Conservation (phyloP, 2,888 invertebrate species). For the Anodontia alba region DNA sequence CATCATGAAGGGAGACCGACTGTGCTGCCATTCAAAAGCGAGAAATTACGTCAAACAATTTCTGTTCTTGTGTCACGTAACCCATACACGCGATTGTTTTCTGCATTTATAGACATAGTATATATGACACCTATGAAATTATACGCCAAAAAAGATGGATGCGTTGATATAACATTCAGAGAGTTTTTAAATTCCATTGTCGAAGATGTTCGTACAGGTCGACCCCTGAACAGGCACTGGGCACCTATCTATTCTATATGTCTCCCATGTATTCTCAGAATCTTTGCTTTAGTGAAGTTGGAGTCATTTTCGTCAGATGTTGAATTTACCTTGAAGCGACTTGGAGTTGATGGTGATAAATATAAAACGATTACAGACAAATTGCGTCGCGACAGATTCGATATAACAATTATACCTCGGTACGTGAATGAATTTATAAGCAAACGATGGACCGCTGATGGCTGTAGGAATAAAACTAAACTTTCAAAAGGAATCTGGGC, state of each 20-base stretch:
- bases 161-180: constrained; percentile 24
- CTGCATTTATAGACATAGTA: background rate
- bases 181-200: constrained; percentile 28
- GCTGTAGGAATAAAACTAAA: background rate
- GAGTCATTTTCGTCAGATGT: constrained; percentile 37
- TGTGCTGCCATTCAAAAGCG: too few relatives aligned
- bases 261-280: constrained; percentile 26
- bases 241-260: constrained; percentile 29
- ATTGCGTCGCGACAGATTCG: constrained; percentile 12
- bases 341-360: background rate
- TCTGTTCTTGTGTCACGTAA: background rate
- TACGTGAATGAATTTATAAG: background rate
- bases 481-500: constrained; percentile 5
- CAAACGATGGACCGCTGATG: background rate
- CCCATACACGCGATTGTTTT: background rate
- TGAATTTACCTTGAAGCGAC: constrained; percentile 11
- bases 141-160: background rate
- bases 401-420: background rate
- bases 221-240: constrained; percentile 31
- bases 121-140: background rate
- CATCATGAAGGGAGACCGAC: too few relatives aligned
- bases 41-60: background rate
- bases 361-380: background rate
- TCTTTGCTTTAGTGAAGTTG: constrained; percentile 29
- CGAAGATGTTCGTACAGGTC: background rate